These are phyloP conservation scores for Avahi laniger DNA, from an alignment of 2,797 vertebrate species.

Conservation along the genomic window DNA sequence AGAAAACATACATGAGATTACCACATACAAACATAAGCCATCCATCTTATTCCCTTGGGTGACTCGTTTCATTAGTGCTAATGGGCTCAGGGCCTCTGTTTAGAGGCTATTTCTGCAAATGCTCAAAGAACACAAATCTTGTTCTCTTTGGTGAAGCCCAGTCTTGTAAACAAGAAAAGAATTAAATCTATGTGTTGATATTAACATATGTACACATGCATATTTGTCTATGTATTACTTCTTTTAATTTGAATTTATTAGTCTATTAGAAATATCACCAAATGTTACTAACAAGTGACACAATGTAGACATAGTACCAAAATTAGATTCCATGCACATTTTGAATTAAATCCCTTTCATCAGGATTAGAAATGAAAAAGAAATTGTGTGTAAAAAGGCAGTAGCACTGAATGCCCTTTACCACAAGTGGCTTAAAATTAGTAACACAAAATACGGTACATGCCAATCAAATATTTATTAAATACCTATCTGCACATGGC, in stretches of 20 bases:
- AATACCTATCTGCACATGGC: not conserved
- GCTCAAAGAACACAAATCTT: conserved; percentile 50
- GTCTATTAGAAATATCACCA: conserved; percentile 44
- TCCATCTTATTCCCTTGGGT: conserved; percentile 57
- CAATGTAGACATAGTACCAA: conserved; percentile 28
- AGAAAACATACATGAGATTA: conserved; percentile 54
- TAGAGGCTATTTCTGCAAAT: conserved; percentile 47
- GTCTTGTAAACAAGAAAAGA: conserved; percentile 43
- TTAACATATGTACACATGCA: not conserved
- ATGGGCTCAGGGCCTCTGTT: conserved; percentile 48
- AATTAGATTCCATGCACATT: conserved; percentile 21
- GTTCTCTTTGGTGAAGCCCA: conserved; percentile 43
- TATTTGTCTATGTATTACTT: conserved; percentile 16
- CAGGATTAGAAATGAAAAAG: not conserved
- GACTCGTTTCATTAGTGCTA: conserved; percentile 69
- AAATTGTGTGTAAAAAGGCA: conserved; percentile 28
- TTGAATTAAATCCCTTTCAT: conserved; percentile 62
- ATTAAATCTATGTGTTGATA: conserved; percentile 1
- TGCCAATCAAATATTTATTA: conserved; percentile 42
- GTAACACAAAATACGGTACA: not conserved
- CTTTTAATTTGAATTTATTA: conserved; percentile 42
- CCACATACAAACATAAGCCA: conserved; percentile 51
- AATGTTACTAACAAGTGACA: conserved; percentile 25
- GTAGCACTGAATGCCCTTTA: not conserved
- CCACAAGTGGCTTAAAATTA: not conserved